Conservation (phyloP, 2,797 vertebrate species). For the Poeciliopsis turneri region DNA sequence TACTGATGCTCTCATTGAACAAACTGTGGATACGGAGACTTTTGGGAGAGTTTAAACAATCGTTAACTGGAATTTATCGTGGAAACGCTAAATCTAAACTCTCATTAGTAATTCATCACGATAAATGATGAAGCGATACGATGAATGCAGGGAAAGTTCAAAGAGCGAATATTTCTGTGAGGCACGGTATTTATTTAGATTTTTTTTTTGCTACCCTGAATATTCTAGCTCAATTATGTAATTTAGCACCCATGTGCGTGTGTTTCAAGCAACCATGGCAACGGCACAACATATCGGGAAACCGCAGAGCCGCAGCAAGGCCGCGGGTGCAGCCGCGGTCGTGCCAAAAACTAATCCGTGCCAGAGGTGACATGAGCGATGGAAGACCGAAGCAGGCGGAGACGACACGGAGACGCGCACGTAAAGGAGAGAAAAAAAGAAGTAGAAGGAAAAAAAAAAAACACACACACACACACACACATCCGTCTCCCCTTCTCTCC, state of each 20-base stretch:
- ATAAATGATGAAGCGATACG: too few relatives aligned
- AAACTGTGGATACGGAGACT: too few relatives aligned
- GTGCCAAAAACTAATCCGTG: slow-evolving; percentile 83
- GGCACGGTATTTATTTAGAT: slow-evolving; percentile 62
- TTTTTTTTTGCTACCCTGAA: slow-evolving; percentile 58
- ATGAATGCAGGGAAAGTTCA: too few relatives aligned
- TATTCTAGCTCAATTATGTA: slow-evolving; percentile 83
- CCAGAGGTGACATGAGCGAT: slow-evolving; percentile 83
- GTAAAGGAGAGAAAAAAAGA: slow-evolving; percentile 15
- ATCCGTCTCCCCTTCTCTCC: slow-evolving; percentile 58
- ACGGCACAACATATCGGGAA: slow-evolving; percentile 83
- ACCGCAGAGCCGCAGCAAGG: slow-evolving; percentile 76
- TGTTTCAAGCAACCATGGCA: slow-evolving; percentile 79
- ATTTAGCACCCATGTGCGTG: slow-evolving; percentile 76
- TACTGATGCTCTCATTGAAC: too few relatives aligned
- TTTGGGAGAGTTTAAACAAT: too few relatives aligned
- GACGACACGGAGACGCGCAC: slow-evolving; percentile 59
- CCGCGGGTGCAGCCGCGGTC: slow-evolving; percentile 73
- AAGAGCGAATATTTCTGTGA: not conserved
- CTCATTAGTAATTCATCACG: too few relatives aligned
- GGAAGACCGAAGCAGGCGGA: slow-evolving; percentile 74
- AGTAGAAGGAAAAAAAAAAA: slow-evolving; percentile 15
- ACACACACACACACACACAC: slow-evolving; percentile 3
- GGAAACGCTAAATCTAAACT: too few relatives aligned
- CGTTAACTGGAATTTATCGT: too few relatives aligned